phyloP scores from a whole-genome alignment of 2,888 invertebrate genomes.

The Orgyia antiqua region DNA sequence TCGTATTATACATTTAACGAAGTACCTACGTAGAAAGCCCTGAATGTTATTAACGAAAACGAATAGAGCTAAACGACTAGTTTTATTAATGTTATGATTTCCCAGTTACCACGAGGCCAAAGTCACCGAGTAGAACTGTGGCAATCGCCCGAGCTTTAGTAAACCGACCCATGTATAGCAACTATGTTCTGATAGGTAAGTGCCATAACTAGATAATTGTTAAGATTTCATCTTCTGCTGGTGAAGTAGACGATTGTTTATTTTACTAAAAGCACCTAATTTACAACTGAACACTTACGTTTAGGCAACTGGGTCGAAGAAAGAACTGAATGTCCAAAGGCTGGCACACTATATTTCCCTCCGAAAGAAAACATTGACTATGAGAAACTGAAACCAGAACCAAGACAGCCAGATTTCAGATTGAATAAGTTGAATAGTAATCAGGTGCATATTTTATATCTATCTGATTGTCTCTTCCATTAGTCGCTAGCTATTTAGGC shows the following conservation, averaged over 20 bases:
- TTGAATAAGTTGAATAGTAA: constrained; percentile 51
- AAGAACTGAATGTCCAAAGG: constrained; percentile 54
- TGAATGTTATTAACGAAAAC: too few relatives aligned
- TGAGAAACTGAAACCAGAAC: constrained; percentile 48
- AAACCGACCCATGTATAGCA: constrained; percentile 40
- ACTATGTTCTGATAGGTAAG: constrained; percentile 56
- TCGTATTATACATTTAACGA: too few relatives aligned
- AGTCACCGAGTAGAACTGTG: constrained; percentile 52
- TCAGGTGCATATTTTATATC: constrained; percentile 39
- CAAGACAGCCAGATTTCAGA: constrained; percentile 52
- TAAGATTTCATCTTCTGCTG: too few relatives aligned
- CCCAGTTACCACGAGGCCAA: constrained; percentile 41
- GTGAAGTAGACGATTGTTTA: too few relatives aligned
- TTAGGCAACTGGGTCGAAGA: constrained; percentile 71
- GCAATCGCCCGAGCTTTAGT: constrained; percentile 46
- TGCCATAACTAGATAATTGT: too few relatives aligned
- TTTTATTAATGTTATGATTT: too few relatives aligned
- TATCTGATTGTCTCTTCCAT: too few relatives aligned
- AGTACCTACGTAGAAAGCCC: too few relatives aligned
- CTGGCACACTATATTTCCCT: constrained; percentile 54
- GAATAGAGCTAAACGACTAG: too few relatives aligned
- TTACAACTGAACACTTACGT: constrained; percentile 3
- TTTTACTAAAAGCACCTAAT: too few relatives aligned
- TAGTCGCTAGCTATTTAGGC: too few relatives aligned
- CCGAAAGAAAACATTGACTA: constrained; percentile 51